Base-by-base conservation (phyloP, 2,113 vertebrate genomes). In the Mionectes macconnelli region DNA sequence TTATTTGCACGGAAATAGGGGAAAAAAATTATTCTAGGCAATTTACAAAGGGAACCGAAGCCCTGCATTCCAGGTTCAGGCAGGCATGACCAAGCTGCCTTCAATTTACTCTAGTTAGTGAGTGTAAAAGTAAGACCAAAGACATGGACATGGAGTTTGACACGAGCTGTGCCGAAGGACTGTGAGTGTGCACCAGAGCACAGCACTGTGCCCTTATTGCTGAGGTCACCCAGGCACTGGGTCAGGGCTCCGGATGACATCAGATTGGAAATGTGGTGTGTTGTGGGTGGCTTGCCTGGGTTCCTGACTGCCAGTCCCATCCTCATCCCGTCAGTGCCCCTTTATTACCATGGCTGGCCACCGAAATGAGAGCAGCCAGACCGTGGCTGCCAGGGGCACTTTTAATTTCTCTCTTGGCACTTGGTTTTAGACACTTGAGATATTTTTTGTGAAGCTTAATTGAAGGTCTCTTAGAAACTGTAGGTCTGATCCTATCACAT, bases 81-180 rank as follows among this genome's bases (percentile, higher is more conserved):
- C 93, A 93, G 89, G 91, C 96, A 94, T 97, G 96, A 96, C 96
- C 96, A 92, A 91, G 80, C 94, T 96, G 96, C 96, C 95, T 94
- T 95, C 95, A 94, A 75, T 96, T 95, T 93, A 25, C 68, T 89
- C 86, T 14, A 49, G 94, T 87, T 89, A 89, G 91, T 59, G 72
- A 94, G 86, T 31, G 33, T 66, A 28, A 80, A 62, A 94, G 92
- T 90, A 31, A 94, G 35, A 87, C 49, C 94, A 84, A 95, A 96
- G 95, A 95, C 73, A n/a, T 13, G 93, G 96, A 94, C 30, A 47
- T 95, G 95, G 95, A 95, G 39, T 91, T 69, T 7, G 33, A 57
- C 55, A 31, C 24, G 39, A 52, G 78, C 85, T 87, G 44, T 39
- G 52, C 87, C 21, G 37, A 66, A 84, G 76, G 91, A 53, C 72